Evolutionary conservation across 1,140 invertebrate genomes (phyloP).

Genomic region (Brevipalpus yothersi): DNA sequence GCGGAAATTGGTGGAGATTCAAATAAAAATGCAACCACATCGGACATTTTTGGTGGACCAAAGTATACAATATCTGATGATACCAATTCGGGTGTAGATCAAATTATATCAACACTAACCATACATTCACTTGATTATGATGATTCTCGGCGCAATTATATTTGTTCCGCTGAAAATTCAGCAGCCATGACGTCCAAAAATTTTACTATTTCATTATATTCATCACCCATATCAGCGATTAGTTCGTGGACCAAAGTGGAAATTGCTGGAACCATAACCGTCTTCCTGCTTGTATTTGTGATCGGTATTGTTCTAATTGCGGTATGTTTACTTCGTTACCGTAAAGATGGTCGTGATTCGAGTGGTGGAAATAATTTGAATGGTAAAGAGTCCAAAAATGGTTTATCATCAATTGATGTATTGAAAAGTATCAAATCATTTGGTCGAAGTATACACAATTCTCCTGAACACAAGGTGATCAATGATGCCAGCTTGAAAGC

Average conservation of each 20-base stretch:
- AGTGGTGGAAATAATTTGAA: background rate
- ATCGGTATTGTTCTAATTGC: slow-evolving; percentile 25
- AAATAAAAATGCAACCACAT: background rate
- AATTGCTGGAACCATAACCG: slow-evolving; percentile 29
- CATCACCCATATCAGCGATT: slow-evolving; percentile 19
- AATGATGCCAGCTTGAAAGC: slow-evolving; percentile 8
- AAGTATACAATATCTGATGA: slow-evolving; percentile 25
- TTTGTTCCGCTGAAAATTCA: slow-evolving; percentile 44
- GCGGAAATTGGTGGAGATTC: slow-evolving; percentile 23
- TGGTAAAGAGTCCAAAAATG: background rate
- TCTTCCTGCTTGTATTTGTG: slow-evolving; percentile 29
- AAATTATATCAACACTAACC: slow-evolving; percentile 33
- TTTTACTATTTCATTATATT: slow-evolving; percentile 36
- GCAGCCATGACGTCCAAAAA: slow-evolving; percentile 41
- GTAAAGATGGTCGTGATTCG: background rate
- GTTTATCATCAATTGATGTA: slow-evolving; percentile 4
- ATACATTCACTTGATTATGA: slow-evolving; percentile 37
- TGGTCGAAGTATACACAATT: slow-evolving; percentile 4
- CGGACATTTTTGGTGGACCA: slow-evolving; percentile 21
- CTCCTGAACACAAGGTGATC: slow-evolving; percentile 12
- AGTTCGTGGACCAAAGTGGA: slow-evolving; percentile 18
- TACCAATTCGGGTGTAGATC: slow-evolving; percentile 13
- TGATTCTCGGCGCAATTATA: slow-evolving; percentile 37
- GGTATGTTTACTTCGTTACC: slow-evolving; percentile 8
- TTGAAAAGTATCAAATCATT: slow-evolving; percentile 4